A percentile compares a stretch with the other conserved stretches of the same genome.
These are phyloP conservation scores for Podocnemis expansa DNA, from an alignment of 2,113 vertebrate genomes.

Conservation along the genomic window DNA sequence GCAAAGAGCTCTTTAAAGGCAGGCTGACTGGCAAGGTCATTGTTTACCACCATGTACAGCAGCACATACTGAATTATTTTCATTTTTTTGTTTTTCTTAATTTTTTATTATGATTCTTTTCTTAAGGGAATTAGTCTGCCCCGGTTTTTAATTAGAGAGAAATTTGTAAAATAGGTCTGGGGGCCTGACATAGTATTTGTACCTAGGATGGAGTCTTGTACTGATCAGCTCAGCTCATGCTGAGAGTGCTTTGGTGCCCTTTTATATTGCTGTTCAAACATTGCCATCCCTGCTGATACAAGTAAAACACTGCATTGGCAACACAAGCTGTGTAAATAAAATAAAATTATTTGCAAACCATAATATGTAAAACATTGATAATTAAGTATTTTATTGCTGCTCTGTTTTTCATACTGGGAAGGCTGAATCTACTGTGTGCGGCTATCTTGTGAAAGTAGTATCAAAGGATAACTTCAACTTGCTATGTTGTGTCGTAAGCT, in stretches of 20 bases:
- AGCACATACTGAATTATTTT: not conserved
- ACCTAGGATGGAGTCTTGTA: not conserved
- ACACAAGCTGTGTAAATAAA: not conserved
- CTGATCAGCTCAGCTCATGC: not conserved
- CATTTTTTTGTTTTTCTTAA: slow-evolving; percentile 24
- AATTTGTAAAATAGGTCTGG: not conserved
- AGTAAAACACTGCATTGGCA: not conserved
- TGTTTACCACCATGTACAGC: not conserved
- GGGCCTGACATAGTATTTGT: not conserved
- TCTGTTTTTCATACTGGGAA: not conserved
- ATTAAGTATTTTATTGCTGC: not conserved
- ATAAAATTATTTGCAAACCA: not conserved
- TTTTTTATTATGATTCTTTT: not conserved
- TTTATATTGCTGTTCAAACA: not conserved
- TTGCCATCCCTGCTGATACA: not conserved
- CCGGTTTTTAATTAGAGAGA: not conserved
- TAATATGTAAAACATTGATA: not conserved
- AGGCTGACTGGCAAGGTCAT: not conserved
- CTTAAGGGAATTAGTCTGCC: not conserved
- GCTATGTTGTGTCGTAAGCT: not conserved
- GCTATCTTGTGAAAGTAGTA: not conserved
- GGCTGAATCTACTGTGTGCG: not conserved
- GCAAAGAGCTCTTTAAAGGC: not conserved
- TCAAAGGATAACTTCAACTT: not conserved
- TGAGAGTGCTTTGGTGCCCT: not conserved